Conservation (phyloP, 2,888 invertebrate species). For the Carpatolechia fugitivella region DNA sequence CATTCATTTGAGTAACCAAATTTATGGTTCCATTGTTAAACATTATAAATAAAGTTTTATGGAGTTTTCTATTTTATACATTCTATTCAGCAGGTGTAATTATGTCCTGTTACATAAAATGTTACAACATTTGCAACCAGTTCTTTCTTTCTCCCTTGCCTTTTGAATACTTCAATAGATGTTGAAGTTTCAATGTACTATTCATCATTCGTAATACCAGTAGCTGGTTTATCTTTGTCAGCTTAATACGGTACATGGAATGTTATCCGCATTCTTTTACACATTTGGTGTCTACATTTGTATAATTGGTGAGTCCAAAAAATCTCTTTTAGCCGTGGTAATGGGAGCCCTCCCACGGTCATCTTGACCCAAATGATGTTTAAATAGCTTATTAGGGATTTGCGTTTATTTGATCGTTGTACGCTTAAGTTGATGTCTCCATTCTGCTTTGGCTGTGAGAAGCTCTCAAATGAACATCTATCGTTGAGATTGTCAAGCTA, state of each 20-base stretch:
- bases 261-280: slow-evolving; percentile 11
- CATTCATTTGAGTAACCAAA: background rate
- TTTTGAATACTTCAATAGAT: background rate
- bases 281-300: slow-evolving; percentile 20
- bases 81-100: slow-evolving; percentile 1
- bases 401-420: slow-evolving; percentile 34
- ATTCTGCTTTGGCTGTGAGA: slow-evolving; percentile 14
- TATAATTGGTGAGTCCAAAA: slow-evolving; percentile 36
- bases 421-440: slow-evolving; percentile 28
- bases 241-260: slow-evolving; percentile 11
- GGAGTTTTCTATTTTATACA: background rate
- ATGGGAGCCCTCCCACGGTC: slow-evolving; percentile 14
- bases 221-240: slow-evolving; percentile 4
- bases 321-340: background rate
- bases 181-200: background rate
- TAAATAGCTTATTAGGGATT: slow-evolving; percentile 37
- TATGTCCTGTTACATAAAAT: background rate
- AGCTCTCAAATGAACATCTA: background rate
- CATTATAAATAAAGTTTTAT: slow-evolving; percentile 5
- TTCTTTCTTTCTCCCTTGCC: background rate
- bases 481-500: slow-evolving; percentile 1
- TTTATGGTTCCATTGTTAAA: slow-evolving; percentile 3
- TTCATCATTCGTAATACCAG: slow-evolving; percentile 6
- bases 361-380: slow-evolving; percentile 50
- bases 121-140: background rate